These are phyloP conservation scores for Tragopan temminckii DNA, from an alignment of 2,797 vertebrate genomes.

Conservation along the genomic window DNA sequence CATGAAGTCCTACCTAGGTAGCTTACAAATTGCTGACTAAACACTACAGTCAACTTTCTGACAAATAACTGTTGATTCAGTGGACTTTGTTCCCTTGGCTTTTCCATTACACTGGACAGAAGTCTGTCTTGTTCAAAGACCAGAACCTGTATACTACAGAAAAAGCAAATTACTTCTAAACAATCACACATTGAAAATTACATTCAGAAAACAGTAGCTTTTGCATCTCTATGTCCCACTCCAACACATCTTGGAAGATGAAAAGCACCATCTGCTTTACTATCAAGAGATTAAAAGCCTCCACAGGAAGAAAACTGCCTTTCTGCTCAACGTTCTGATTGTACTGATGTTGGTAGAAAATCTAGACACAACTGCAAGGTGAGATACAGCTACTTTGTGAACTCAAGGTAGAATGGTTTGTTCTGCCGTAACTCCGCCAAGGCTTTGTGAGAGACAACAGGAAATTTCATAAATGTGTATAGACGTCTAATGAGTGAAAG, in stretches of 20 bases:
- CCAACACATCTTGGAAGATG: background rate
- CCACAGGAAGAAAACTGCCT: background rate
- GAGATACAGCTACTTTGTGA: background rate
- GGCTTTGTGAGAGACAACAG: background rate
- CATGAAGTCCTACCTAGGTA: background rate
- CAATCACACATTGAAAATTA: background rate
- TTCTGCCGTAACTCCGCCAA: conserved; percentile 19
- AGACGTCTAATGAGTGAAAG: too few relatives aligned
- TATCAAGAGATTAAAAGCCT: background rate
- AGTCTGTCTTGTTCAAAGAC: conserved; percentile 12
- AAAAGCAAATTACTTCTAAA: background rate
- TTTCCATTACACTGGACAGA: background rate
- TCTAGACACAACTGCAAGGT: background rate
- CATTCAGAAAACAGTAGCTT: background rate
- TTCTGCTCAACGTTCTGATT: background rate
- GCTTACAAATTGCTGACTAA: conserved; percentile 7
- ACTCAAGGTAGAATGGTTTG: background rate
- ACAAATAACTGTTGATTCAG: background rate
- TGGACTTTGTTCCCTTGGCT: background rate
- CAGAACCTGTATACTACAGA: background rate
- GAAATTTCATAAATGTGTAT: too few relatives aligned
- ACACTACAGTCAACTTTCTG: background rate
- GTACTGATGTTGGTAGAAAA: background rate
- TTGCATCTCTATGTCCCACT: background rate
- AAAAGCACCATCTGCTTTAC: background rate